Evolutionary conservation across 2,797 vertebrate species (phyloP).

Genomic region (Sandelia bainsii): DNA sequence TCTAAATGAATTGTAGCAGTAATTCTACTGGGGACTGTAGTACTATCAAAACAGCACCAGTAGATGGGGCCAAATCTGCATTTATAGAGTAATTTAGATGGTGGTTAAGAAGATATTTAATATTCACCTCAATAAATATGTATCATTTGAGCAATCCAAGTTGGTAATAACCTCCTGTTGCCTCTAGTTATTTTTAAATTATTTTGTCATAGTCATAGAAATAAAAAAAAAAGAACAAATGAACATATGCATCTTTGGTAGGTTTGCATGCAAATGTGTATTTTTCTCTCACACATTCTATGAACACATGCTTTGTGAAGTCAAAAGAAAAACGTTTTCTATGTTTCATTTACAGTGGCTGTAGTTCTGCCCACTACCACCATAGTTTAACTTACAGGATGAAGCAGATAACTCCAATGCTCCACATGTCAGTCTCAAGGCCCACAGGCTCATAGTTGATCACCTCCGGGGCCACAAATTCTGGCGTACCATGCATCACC

Average conservation of each 20-base stretch:
- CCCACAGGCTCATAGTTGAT: slow-evolving; percentile 86
- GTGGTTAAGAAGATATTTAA: not conserved
- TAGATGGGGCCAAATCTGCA: slow-evolving; percentile 47
- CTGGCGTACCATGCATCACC: slow-evolving; percentile 90
- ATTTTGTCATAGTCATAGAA: too few species aligned
- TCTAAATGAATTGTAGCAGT: not conserved
- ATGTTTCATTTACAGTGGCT: not conserved
- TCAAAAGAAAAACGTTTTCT: too few species aligned
- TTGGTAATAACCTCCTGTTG: not conserved
- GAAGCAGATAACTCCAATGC: slow-evolving; percentile 91
- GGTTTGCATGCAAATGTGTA: not conserved
- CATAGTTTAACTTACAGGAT: slow-evolving; percentile 84
- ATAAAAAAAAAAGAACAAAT: not conserved
- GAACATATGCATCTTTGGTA: not conserved
- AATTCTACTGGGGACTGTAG: not conserved
- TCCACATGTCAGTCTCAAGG: slow-evolving; percentile 90
- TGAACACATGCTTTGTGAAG: too few species aligned
- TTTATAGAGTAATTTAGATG: not conserved
- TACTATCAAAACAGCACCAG: slow-evolving; percentile 16
- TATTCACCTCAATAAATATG: not conserved
- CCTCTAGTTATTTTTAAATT: not conserved
- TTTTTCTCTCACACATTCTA: not conserved
- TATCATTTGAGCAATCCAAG: not conserved
- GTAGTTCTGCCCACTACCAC: not conserved
- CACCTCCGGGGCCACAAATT: slow-evolving; percentile 93